Evolutionary conservation across 2,797 vertebrate species (phyloP), one percentile per base, ranked within the genome.

Genomic region (Euthynnus affinis): DNA sequence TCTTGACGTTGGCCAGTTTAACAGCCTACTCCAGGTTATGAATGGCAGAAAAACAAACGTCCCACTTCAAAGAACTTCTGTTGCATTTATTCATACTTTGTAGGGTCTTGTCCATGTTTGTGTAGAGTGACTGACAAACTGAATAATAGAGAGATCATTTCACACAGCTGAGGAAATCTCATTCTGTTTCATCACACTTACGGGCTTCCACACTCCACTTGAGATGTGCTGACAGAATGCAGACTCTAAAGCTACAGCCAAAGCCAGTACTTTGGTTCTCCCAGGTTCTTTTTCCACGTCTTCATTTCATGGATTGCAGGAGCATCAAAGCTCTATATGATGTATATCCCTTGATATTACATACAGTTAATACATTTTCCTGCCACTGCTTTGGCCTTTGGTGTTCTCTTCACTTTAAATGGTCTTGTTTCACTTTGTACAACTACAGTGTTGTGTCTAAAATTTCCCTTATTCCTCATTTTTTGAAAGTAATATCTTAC

Each of bases 181-280:
- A 80, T 89, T 86, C 6, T 86, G 82, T 49, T 85, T 88, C 87
- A 89, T 86, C 22, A 23, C 48, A 73, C 60, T 32, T 0, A 90
- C 23, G 4, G 85, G 67, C 40, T 89, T 91, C 87, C 77, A 88
- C 29, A 85, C 22, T 2, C 76, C 66, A 56, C 48, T 40, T 60
- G 82, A 80, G 23, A 69, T 49, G 15, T 76, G 56, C 2, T 67
- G 65, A 67, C 15, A 44, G 8, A 22, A 64, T 34, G 10, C 5
- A 58, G 60, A 17, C 17, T 73, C 20, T 10, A 18, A 29, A 70
- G 62, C 61, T 42, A 3, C 9, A 61, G 58, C 66, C 20, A 78
- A 51, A 8, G 23, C 40, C 29, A 81, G 81, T 25, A 78, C 46
- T 71, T 27, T 80, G 52, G 32, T 65, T 77, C 61, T 74, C 14